A percentile compares a stretch with the other conserved stretches of the same genome.
Conservation (phyloP, 2,113 vertebrate genomes). For the Menidia beryllina region DNA sequence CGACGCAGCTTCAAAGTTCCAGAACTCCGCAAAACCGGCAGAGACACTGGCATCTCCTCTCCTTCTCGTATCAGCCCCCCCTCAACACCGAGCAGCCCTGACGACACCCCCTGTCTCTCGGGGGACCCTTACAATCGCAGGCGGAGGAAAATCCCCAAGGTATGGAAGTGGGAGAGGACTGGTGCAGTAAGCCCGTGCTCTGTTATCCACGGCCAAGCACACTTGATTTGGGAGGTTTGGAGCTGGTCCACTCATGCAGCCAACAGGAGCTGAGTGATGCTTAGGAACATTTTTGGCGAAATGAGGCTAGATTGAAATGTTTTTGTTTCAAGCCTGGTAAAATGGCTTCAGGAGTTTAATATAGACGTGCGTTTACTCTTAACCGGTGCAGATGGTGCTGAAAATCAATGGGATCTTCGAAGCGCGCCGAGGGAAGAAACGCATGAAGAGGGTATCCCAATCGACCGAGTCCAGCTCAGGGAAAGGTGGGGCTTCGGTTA, state of each 20-base stretch:
- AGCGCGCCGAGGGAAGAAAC: slow-evolving; percentile 93
- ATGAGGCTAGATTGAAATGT: background rate
- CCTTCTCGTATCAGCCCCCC: slow-evolving; percentile 92
- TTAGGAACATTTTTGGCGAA: slow-evolving; percentile 7
- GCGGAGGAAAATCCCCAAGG: slow-evolving; percentile 95
- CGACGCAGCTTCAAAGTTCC: slow-evolving; percentile 92
- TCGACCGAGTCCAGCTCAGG: slow-evolving; percentile 92
- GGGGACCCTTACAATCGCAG: slow-evolving; percentile 92
- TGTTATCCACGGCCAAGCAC: slow-evolving; percentile 41
- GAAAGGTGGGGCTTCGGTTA: slow-evolving; percentile 83
- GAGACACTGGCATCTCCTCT: slow-evolving; percentile 86
- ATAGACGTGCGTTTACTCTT: slow-evolving; percentile 30
- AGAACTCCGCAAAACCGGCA: slow-evolving; percentile 89
- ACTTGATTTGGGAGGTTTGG: slow-evolving; percentile 1
- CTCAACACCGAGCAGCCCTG: slow-evolving; percentile 95
- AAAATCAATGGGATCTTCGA: slow-evolving; percentile 96
- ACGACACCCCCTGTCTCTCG: slow-evolving; percentile 92
- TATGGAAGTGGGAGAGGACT: slow-evolving; percentile 60
- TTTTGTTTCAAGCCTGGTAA: background rate
- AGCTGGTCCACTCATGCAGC: slow-evolving; percentile 30
- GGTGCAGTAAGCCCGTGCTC: background rate
- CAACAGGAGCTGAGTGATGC: slow-evolving; percentile 27
- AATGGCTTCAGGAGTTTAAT: slow-evolving; percentile 23
- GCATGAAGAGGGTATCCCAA: slow-evolving; percentile 93
- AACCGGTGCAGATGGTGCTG: slow-evolving; percentile 87